Evolutionary conservation across 2,888 invertebrate genomes (phyloP), one percentile per base, ranked within the genome.

Genomic region (Zeuzera pyrina): DNA sequence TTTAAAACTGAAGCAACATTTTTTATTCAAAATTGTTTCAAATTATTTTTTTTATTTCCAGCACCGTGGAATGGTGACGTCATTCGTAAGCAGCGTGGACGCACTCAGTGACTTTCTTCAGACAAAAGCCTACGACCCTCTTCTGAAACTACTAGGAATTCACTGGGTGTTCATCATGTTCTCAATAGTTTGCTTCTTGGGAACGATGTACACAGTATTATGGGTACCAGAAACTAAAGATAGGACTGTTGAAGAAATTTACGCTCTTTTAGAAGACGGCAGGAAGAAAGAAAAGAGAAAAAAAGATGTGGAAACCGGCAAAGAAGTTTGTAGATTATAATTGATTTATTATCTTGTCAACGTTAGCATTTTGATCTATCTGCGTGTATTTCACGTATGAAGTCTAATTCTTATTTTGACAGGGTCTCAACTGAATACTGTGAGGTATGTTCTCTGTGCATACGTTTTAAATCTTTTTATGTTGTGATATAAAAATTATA

Each of bases 101-200:
- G 78, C 81, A 0, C 62, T 76, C 30, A 81, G 79, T 36, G 83
- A 83, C 55, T 81, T 83, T 54, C 51, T 79, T 1, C 83, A 83
- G 42, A 74, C 77, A 1, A 83, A 83, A 35, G 77, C 77, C 0
- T 83, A 81, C 48, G 79, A 81, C 39, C 81, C 81, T 0, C 57
- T 83, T 0, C 60, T 76, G 2, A 81, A 81, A 43, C 57, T 78
- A 1, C 52, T 83, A 0, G 83, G 83, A 2, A 81, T 81, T 37
- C 81, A 81, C 36, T 83, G 81, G 81, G 81, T 81, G 6, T 81
- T 83, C 59, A 74, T 79, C 12, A 57, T 79, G 45, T 83, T 81
- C 52, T 78, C 81, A 0, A 15, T 61, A 1, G 68, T 83, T 2
- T 81, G 81, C 48, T 81, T 83, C 64, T 40, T 73, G 1, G 79